Conservation (phyloP, 2,113 vertebrate species). For the Poeciliopsis prolifica region DNA sequence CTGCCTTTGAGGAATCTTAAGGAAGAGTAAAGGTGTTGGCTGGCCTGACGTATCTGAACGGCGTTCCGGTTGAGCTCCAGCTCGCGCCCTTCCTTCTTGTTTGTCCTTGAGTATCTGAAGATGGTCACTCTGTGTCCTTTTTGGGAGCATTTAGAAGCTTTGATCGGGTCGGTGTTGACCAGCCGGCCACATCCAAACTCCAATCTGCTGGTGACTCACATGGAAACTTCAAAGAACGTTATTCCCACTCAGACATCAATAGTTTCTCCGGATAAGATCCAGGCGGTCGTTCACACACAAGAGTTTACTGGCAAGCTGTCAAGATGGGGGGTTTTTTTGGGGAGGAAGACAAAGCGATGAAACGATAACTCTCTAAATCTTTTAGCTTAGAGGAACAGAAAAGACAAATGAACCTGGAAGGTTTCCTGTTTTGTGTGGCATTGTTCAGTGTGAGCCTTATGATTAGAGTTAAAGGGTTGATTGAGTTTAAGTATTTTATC, state of each 20-base stretch:
- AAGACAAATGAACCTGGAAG: not conserved
- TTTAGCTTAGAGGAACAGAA: not conserved
- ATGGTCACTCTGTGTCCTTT: not conserved
- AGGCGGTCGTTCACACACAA: not conserved
- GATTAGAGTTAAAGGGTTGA: not conserved
- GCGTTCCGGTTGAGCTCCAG: not conserved
- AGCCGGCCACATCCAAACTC: not conserved
- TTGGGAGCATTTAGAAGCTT: not conserved
- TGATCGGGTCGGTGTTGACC: not conserved
- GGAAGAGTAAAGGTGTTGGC: not conserved
- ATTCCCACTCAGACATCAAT: not conserved
- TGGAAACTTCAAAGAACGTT: not conserved
- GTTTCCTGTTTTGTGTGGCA: not conserved
- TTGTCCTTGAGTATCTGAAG: not conserved
- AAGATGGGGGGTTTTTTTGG: not conserved
- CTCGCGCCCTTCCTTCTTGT: not conserved
- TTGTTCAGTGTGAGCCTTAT: not conserved
- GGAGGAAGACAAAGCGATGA: slow-evolving; percentile 3
- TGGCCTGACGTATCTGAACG: not conserved
- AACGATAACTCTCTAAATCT: not conserved
- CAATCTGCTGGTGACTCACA: not conserved
- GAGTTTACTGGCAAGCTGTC: not conserved
- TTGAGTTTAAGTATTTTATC: not conserved
- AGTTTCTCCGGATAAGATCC: slow-evolving; percentile 12
- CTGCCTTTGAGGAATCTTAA: not conserved